Base-by-base conservation (phyloP, 2,113 vertebrate genomes). In the Macroglossus sobrinus region DNA sequence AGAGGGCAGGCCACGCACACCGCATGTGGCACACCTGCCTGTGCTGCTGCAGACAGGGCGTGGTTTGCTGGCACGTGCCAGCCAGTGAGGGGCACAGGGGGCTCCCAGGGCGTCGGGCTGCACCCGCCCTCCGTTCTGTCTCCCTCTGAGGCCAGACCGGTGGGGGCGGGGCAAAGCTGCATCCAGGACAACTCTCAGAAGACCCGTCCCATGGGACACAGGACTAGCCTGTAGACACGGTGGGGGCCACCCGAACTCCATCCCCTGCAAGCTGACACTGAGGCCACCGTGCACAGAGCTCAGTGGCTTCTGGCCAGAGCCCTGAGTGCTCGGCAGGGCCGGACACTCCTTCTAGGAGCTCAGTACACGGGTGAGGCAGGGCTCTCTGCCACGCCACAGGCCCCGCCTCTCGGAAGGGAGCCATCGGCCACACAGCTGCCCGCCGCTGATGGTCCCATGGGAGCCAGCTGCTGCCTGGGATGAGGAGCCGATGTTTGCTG, bases 371-470 rank as follows among this genome's bases (percentile, higher is more conserved):
- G 43, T 1, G 47, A 26, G 15, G 33, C 30, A 33, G 35, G 15
- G 2, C 28, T 18, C 53, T 8, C 45, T 43, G 4, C 75, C 1
- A 53, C 3, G n/a, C 12, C 4, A 0, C 0, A 1, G 1, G 5
- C 10, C 33, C 10, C 24, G 10, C 4, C 86, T 28, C 28, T 53
- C 19, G 7, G 35, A 14, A 21, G 12, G 24, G 68, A 3, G 1
- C 1, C 33, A 30, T 79, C 2, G 2, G 12, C 7, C 26, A 30
- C 0, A 64, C 15, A 4, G 5, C 53, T 15, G 18, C 19, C 75
- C 38, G 30, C 14, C 55, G 30, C 5, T 3, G 55, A 15, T 35
- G 4, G n/a, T 13, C 66, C n/a, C 40, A 1, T 5, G 14, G 76
- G 28, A 4, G 1, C 57, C 88, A 80, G 72, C 76, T 50, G 92